Conservation (phyloP, 37 sponge, comb jelly and placozoan species). For the Mnemiopsis leidyi region DNA sequence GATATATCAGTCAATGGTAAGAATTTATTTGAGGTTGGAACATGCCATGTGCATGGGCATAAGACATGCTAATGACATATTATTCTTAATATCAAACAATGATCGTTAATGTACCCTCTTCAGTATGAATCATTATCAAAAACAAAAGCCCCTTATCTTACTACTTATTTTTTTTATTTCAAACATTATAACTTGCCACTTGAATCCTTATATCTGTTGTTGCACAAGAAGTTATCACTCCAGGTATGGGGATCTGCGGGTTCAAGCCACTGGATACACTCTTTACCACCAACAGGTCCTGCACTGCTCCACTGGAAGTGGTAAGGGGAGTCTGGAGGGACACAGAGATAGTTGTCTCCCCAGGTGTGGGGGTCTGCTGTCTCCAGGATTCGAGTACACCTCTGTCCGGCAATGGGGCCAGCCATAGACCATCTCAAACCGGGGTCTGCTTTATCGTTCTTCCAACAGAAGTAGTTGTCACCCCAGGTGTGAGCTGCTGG, state of each 20-base stretch:
- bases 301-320: neutral
- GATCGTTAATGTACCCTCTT: too few relatives aligned
- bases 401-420: slow-evolving; percentile 3
- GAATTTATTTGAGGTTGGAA: too few relatives aligned
- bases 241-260: neutral
- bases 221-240: slow-evolving; percentile 1
- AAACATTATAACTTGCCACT: neutral
- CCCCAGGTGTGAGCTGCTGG: neutral
- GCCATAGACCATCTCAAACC: neutral
- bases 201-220: neutral
- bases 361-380: neutral
- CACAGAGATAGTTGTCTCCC: neutral
- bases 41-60: too few relatives aligned
- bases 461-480: slow-evolving; percentile 26
- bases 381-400: neutral
- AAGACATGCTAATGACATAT: too few relatives aligned
- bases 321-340: neutral
- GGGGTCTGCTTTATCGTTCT: neutral
- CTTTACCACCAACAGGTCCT: neutral
- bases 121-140: too few relatives aligned
- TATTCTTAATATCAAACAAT: too few relatives aligned
- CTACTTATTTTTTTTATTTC: too few relatives aligned
- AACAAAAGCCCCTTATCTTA: too few relatives aligned
- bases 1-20: too few relatives aligned
- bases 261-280: neutral